These are phyloP conservation scores for Sebastes cheni DNA, from an alignment of 2,797 vertebrate species.

Conservation along the genomic window DNA sequence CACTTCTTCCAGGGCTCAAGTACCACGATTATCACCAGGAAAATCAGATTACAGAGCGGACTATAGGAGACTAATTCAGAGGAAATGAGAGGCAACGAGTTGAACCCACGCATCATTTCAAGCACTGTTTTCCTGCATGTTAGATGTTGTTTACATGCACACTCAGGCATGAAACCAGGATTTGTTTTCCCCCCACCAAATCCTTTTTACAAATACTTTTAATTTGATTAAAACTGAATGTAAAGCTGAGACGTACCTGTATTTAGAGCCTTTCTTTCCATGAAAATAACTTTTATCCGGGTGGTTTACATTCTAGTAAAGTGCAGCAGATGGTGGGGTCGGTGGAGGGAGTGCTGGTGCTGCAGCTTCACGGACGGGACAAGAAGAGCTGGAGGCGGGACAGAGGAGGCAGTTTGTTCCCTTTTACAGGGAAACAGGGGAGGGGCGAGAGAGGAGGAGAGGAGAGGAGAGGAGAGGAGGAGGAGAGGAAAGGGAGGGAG, in stretches of 20 bases:
- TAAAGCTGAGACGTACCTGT: slow-evolving; percentile 58
- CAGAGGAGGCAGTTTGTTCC: slow-evolving; percentile 45
- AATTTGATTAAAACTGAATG: neutral
- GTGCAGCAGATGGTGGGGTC: neutral
- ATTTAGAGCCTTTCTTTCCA: slow-evolving; percentile 67
- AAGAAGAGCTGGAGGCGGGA: slow-evolving; percentile 58
- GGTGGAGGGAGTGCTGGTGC: slow-evolving; percentile 24
- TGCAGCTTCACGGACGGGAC: slow-evolving; percentile 56
- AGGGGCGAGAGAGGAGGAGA: slow-evolving; percentile 42
- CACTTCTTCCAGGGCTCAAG: slow-evolving; percentile 52
- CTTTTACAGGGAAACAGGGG: slow-evolving; percentile 66
- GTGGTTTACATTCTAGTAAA: slow-evolving; percentile 23
- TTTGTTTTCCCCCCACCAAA: neutral
- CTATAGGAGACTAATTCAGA: slow-evolving; percentile 14
- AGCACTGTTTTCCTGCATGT: neutral
- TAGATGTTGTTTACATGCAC: neutral
- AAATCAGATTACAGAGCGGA: slow-evolving; percentile 54
- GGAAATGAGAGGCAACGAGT: slow-evolving; percentile 64
- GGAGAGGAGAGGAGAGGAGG: neutral
- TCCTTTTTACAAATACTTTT: neutral
- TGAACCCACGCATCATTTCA: slow-evolving; percentile 10
- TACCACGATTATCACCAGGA: slow-evolving; percentile 29
- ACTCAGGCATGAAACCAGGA: neutral
- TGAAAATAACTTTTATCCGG: slow-evolving; percentile 69
- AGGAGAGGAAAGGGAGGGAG: neutral